Evolutionary conservation across 2,888 invertebrate species (phyloP).

Genomic region (Ferdinandea cuprea): DNA sequence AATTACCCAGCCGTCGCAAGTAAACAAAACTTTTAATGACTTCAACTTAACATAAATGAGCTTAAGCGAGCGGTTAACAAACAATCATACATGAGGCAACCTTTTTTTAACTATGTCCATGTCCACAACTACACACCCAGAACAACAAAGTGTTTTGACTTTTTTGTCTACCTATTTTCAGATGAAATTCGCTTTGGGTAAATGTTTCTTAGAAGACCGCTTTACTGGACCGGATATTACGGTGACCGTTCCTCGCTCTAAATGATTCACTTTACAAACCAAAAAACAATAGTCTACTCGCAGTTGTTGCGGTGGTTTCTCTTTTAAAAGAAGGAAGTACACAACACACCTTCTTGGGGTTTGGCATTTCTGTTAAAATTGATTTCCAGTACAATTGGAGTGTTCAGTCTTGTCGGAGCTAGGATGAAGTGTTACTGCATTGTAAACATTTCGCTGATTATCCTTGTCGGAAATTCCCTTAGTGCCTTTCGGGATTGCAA

Average conservation of each 20-base stretch:
- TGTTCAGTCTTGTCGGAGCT: conserved; percentile 19
- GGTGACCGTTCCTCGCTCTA: not conserved
- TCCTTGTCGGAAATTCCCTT: conserved; percentile 14
- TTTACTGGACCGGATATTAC: conserved; percentile 27
- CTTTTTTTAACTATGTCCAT: not conserved
- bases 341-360: conserved; percentile 6
- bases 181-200: not conserved
- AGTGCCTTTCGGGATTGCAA: conserved; percentile 29
- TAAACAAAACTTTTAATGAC: conserved; percentile 47
- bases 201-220: conserved; percentile 17
- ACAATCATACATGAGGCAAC: not conserved
- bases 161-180: not conserved
- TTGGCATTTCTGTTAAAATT: not conserved
- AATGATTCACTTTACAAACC: conserved; percentile 18
- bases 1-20: conserved; percentile 32
- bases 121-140: conserved; percentile 1
- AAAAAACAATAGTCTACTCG: not conserved
- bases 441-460: conserved; percentile 17
- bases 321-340: not conserved
- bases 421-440: conserved; percentile 26
- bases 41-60: conserved; percentile 38
- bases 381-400: conserved; percentile 38
- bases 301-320: not conserved
- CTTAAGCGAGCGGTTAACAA: conserved; percentile 20
- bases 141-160: not conserved